Conservation (phyloP, 2,113 vertebrate species). For the Pseudorectes ferrugineus region DNA sequence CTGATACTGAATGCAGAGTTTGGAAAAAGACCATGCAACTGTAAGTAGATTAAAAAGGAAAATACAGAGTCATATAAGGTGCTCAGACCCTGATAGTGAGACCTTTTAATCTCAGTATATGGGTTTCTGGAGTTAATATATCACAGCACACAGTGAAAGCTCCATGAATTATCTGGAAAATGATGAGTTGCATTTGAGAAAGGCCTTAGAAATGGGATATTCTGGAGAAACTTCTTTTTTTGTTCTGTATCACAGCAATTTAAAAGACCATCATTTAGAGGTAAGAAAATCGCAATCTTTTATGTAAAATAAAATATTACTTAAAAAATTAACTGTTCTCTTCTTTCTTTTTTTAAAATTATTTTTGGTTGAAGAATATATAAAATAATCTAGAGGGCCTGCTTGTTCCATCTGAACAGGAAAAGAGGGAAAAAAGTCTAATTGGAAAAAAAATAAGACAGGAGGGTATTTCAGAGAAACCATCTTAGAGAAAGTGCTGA, state of each 20-base stretch:
- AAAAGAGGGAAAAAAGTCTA: not conserved
- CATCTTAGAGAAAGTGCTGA: not conserved
- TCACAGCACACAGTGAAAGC: not conserved
- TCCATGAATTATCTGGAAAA: not conserved
- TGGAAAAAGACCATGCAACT: not conserved
- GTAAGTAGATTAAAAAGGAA: not conserved
- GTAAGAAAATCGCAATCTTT: not conserved
- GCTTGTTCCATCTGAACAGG: not conserved
- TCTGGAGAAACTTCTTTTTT: fast-evolving
- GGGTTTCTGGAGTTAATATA: not conserved
- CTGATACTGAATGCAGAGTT: not conserved
- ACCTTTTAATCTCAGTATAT: not conserved
- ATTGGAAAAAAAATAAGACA: not conserved
- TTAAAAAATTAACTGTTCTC: not conserved
- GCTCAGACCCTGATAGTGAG: not conserved
- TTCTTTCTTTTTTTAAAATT: not conserved
- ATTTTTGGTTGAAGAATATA: not conserved
- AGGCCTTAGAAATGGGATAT: not conserved
- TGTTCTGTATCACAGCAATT: not conserved
- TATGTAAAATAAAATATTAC: not conserved
- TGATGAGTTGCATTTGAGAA: not conserved
- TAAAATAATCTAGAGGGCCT: not conserved
- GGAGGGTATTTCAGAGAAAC: not conserved
- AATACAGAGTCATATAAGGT: not conserved
- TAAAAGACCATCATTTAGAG: not conserved